These are phyloP conservation scores for Hippopotamyrus pictus DNA, from an alignment of 2,797 vertebrate species.

Conservation along the genomic window DNA sequence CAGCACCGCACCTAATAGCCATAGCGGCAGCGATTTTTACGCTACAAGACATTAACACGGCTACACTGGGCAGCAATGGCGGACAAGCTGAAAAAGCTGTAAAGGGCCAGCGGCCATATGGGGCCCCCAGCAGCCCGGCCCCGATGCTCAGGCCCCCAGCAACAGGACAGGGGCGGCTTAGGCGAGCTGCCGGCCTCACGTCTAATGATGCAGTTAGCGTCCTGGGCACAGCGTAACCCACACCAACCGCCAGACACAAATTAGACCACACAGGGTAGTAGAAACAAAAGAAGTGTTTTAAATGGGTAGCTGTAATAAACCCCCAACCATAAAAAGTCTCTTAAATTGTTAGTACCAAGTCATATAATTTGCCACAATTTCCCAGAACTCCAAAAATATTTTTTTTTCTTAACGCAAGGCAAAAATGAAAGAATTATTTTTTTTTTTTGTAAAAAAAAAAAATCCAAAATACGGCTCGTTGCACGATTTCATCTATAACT, in stretches of 20 bases:
- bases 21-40: constrained; percentile 99
- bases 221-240: constrained; percentile 3
- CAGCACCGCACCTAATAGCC: constrained; percentile 98
- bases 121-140: constrained; percentile 66
- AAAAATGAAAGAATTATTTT: neutral
- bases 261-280: constrained; percentile 7
- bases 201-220: constrained; percentile 16
- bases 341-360: neutral
- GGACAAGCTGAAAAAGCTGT: constrained; percentile 56
- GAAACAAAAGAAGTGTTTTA: neutral
- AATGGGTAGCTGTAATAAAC: neutral
- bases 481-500: neutral
- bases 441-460: neutral
- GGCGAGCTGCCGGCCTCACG: constrained; percentile 1
- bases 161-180: neutral
- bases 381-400: neutral
- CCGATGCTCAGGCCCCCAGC: constrained; percentile 49
- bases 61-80: constrained; percentile 66
- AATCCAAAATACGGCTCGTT: neutral
- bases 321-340: neutral
- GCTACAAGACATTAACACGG: constrained; percentile 99
- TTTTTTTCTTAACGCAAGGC: neutral
- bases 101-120: constrained; percentile 63
- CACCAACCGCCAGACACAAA: neutral
- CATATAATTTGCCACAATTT: neutral